These are phyloP conservation scores for Empidonax alnorum DNA, from an alignment of 2,113 vertebrate species.

Conservation along the genomic window DNA sequence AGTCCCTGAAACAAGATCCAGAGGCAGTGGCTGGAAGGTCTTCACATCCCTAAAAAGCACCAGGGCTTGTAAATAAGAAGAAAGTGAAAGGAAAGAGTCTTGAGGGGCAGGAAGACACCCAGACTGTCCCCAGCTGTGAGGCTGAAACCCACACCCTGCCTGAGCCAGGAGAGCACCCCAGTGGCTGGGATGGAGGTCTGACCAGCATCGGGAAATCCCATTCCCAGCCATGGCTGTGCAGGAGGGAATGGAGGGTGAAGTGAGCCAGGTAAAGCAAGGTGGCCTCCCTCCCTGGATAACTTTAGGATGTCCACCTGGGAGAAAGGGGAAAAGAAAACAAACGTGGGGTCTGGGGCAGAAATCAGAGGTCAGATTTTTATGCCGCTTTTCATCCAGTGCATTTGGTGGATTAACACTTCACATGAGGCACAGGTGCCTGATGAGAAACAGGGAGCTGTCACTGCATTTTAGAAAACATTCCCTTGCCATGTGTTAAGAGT, in stretches of 20 bases:
- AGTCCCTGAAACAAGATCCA: not conserved
- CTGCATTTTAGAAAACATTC: not conserved
- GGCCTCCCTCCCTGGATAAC: not conserved
- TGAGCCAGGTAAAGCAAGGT: not conserved
- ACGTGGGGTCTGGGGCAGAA: not conserved
- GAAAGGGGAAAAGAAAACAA: not conserved
- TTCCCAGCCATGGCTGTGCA: rapidly evolving
- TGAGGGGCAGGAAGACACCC: not conserved
- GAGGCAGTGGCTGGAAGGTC: not conserved
- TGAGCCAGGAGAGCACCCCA: not conserved
- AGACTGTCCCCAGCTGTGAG: not conserved
- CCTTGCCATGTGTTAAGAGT: not conserved
- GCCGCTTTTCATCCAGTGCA: not conserved
- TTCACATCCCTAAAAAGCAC: not conserved
- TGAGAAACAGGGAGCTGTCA: not conserved
- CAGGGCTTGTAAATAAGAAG: not conserved
- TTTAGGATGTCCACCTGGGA: not conserved
- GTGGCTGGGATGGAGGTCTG: not conserved
- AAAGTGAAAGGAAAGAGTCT: not conserved
- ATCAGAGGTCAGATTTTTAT: not conserved
- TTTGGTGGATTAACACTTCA: not conserved
- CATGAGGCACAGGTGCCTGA: not conserved
- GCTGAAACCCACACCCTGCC: not conserved
- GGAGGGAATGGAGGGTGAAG: not conserved
- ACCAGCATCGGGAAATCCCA: not conserved